phyloP scores from a whole-genome alignment of 2,113 vertebrate genomes.

The Proterorhinus semilunaris region DNA sequence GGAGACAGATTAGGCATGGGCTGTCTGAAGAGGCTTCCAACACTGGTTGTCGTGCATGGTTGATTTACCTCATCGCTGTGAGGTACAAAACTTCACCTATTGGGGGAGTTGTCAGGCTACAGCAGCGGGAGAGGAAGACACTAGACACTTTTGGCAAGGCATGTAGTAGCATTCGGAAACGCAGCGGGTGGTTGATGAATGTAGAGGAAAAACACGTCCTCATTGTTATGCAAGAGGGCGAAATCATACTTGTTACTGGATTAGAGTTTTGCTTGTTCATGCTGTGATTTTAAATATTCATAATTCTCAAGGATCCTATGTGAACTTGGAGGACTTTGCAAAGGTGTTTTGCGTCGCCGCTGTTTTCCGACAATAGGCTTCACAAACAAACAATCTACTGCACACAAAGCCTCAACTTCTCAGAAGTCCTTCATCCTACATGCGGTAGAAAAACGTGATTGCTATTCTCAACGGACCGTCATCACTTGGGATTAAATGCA shows the following conservation, averaged over 20 bases:
- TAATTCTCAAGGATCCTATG: constrained; percentile 28
- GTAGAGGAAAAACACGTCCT: constrained; percentile 38
- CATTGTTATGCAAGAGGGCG: constrained; percentile 48
- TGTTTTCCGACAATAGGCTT: constrained; percentile 20
- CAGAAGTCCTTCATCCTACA: not conserved
- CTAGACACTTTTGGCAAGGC: constrained; percentile 46
- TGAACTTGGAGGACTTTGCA: constrained; percentile 31
- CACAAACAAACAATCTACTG: constrained; percentile 11
- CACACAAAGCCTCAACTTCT: not conserved
- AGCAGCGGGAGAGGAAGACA: constrained; percentile 52
- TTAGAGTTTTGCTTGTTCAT: constrained; percentile 44
- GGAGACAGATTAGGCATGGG: constrained; percentile 16
- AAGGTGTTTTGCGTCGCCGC: constrained; percentile 8
- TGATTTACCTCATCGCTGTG: constrained; percentile 54
- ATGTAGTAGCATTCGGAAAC: constrained; percentile 39
- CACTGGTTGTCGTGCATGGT: constrained; percentile 46
- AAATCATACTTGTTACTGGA: constrained; percentile 52
- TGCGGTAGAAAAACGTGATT: constrained; percentile 10
- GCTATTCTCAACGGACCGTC: constrained; percentile 23
- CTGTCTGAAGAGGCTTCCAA: constrained; percentile 28
- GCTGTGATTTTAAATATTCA: constrained; percentile 66
- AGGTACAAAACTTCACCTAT: constrained; percentile 62
- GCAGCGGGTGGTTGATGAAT: constrained; percentile 66
- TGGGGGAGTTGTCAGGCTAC: constrained; percentile 56
- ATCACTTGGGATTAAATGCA: constrained; percentile 31